phyloP scores from a whole-genome alignment of 37 sponge, comb jelly and placozoan genomes.

The Beroe ovata region DNA sequence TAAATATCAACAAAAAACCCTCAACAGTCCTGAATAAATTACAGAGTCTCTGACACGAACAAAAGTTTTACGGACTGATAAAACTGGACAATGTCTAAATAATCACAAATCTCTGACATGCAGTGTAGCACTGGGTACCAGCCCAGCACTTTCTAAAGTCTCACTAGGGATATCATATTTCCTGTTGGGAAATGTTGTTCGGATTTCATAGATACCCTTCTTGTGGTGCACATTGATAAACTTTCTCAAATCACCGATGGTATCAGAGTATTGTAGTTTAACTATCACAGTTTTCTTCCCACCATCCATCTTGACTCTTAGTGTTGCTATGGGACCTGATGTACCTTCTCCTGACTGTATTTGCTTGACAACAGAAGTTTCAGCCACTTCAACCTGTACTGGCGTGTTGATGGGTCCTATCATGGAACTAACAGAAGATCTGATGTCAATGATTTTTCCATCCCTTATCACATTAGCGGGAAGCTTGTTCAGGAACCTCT shows the following conservation, averaged over 20 bases:
- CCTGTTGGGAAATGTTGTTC: conserved; percentile 70
- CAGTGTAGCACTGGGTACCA: conserved; percentile 51
- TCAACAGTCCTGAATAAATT: too few species aligned
- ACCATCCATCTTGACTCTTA: conserved; percentile 75
- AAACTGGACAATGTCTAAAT: too few species aligned
- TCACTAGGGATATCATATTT: background rate
- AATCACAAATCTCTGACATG: conserved; percentile 11
- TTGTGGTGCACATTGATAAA: conserved; percentile 72
- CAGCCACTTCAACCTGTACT: conserved; percentile 70
- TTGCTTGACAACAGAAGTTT: conserved; percentile 74
- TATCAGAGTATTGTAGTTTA: conserved; percentile 73
- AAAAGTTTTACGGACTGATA: too few species aligned
- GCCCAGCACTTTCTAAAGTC: conserved; percentile 35
- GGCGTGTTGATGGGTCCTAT: background rate
- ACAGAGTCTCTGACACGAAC: too few species aligned
- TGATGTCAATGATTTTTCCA: conserved; percentile 82
- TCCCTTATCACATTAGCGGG: conserved; percentile 78
- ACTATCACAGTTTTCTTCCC: conserved; percentile 75
- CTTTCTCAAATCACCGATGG: conserved; percentile 72
- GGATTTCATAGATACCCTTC: conserved; percentile 66
- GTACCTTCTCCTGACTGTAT: conserved; percentile 71
- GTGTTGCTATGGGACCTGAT: conserved; percentile 70
- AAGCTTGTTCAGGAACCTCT: conserved; percentile 76
- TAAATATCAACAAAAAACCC: too few species aligned
- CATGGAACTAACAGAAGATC: conserved; percentile 60